These are phyloP conservation scores for Sarcophaga carnaria DNA, from an alignment of 2,888 invertebrate genomes.

Conservation along the genomic window DNA sequence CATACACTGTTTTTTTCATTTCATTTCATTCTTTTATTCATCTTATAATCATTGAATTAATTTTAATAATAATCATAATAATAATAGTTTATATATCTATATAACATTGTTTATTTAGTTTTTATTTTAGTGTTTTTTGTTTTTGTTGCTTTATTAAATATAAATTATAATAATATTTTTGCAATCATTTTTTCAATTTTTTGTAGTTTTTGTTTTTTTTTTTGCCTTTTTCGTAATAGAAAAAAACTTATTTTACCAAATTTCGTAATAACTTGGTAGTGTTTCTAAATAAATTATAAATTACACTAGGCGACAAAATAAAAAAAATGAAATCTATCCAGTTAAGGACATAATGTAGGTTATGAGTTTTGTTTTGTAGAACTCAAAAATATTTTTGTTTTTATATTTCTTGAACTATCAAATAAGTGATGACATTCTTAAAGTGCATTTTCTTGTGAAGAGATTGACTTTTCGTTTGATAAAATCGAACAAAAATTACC, in stretches of 20 bases:
- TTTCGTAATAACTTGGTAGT: conserved; percentile 34
- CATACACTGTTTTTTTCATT: not conserved
- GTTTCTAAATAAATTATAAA: not conserved
- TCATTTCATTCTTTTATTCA: conserved; percentile 38
- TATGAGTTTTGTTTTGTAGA: no score
- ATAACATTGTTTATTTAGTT: conserved; percentile 49
- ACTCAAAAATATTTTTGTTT: no score
- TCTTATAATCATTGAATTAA: not conserved
- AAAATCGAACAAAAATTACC: no score
- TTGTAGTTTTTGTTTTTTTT: not conserved
- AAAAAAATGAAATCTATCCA: no score
- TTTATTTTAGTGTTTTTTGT: conserved; percentile 31
- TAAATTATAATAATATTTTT: conserved; percentile 1
- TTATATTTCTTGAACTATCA: no score
- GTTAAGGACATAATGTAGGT: no score
- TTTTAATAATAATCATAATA: conserved; percentile 6
- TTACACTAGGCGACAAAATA: no score
- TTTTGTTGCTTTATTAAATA: not conserved
- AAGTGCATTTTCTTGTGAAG: no score
- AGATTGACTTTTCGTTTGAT: no score
- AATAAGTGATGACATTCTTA: no score
- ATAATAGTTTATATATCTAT: conserved; percentile 60
- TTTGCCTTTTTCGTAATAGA: not conserved
- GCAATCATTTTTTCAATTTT: not conserved
- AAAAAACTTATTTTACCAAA: conserved; percentile 32